A percentile compares a stretch with the other conserved stretches of the same genome.
These are phyloP conservation scores for Stomatorhinus walkeri DNA, from an alignment of 2,797 vertebrate species.

Conservation along the genomic window DNA sequence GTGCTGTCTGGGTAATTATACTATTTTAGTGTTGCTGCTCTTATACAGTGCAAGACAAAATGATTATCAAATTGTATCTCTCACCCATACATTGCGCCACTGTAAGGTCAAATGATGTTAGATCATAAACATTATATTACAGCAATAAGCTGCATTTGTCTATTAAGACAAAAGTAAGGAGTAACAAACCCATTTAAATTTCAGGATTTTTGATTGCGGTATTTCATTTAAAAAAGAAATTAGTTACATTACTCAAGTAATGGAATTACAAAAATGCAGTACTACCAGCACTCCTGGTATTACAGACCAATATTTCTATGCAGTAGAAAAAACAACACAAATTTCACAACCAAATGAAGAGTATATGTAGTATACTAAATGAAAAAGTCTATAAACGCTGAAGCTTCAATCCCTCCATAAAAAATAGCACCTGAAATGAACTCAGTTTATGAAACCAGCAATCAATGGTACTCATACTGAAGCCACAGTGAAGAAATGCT, in stretches of 20 bases:
- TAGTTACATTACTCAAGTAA: not conserved
- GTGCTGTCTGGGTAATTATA: not conserved
- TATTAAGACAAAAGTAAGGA: not conserved
- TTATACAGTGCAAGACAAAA: not conserved
- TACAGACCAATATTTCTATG: not conserved
- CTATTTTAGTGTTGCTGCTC: not conserved
- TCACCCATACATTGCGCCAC: not conserved
- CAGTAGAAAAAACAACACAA: not conserved
- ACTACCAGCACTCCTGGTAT: not conserved
- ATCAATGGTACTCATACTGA: not conserved
- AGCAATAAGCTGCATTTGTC: not conserved
- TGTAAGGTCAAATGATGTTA: not conserved
- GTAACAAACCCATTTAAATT: not conserved
- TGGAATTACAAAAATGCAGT: not conserved
- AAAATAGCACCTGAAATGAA: not conserved
- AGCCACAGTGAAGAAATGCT: not conserved
- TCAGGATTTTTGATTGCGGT: not conserved
- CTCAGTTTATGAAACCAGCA: not conserved
- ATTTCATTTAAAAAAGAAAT: not conserved
- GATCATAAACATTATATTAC: not conserved
- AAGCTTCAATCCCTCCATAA: not conserved
- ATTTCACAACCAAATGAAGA: not conserved
- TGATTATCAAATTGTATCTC: not conserved
- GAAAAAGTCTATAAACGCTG: not conserved
- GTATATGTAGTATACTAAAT: not conserved